These are phyloP conservation scores for Eurois occulta DNA, from an alignment of 2,888 invertebrate species.

Conservation along the genomic window DNA sequence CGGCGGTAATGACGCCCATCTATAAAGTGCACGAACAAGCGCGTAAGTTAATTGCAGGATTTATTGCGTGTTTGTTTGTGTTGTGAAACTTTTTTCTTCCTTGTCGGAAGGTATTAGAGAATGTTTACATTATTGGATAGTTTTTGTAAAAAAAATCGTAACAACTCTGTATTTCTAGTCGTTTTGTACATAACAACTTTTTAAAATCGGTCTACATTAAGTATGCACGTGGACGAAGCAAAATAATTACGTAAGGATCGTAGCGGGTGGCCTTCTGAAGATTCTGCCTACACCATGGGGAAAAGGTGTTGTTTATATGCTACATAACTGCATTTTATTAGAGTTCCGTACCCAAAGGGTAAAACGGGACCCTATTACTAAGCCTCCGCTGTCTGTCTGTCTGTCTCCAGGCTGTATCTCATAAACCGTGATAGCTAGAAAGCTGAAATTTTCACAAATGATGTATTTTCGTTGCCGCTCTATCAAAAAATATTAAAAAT, in stretches of 20 bases:
- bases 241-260: neutral
- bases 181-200: neutral
- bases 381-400: too few relatives aligned
- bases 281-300: neutral
- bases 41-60: conserved; percentile 51
- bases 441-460: too few relatives aligned
- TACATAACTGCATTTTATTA: neutral
- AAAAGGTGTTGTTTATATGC: neutral
- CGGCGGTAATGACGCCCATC: conserved; percentile 54
- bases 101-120: conserved; percentile 5
- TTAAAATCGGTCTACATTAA: neutral
- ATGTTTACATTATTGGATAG: neutral
- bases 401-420: too few relatives aligned
- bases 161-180: neutral
- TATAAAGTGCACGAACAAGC: conserved; percentile 48
- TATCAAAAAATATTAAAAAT: too few relatives aligned
- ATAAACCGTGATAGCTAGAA: too few relatives aligned
- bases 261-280: neutral
- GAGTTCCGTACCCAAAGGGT: too few relatives aligned
- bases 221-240: neutral
- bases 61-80: conserved; percentile 42
- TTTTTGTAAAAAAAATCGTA: neutral
- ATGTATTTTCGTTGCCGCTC: too few relatives aligned
- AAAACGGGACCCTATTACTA: too few relatives aligned
- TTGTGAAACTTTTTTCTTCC: conserved; percentile 10